Percentiles rank a stretch among this genome's conserved stretches.
Conservation (phyloP, 2,797 vertebrate species). For the Ptychadena robeensis region DNA sequence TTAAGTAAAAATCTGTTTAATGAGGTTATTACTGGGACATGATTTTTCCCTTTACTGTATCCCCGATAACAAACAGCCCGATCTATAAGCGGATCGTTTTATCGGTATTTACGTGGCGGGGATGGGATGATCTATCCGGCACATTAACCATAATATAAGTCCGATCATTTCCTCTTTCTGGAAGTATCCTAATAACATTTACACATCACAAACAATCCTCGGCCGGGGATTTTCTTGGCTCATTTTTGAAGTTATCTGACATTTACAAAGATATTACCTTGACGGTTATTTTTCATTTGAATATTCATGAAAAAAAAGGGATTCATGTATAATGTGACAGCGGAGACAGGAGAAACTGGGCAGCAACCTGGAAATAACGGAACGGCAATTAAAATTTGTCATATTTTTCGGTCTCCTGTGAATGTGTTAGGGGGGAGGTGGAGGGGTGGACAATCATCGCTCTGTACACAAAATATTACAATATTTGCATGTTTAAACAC, state of each 20-base stretch:
- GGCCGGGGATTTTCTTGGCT: conserved; percentile 67
- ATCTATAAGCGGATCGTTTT: conserved; percentile 74
- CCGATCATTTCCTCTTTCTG: conserved; percentile 69
- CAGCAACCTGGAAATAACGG: conserved; percentile 9
- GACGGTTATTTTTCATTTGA: conserved; percentile 25
- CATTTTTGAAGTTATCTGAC: conserved; percentile 70
- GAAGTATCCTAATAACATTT: conserved; percentile 74
- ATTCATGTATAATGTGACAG: conserved; percentile 14
- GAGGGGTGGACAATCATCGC: background rate
- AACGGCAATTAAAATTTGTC: conserved; percentile 18
- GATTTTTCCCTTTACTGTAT: conserved; percentile 68
- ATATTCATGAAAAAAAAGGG: conserved; percentile 21
- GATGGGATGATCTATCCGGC: conserved; percentile 71
- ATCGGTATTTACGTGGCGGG: conserved; percentile 73
- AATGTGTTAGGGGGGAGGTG: background rate
- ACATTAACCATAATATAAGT: conserved; percentile 69
- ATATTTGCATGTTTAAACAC: background rate
- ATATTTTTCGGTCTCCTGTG: background rate
- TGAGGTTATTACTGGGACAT: conserved; percentile 71
- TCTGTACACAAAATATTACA: background rate
- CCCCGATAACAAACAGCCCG: conserved; percentile 73
- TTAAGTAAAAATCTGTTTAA: conserved; percentile 61
- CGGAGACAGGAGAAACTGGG: background rate
- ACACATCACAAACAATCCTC: conserved; percentile 72
- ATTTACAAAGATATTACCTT: conserved; percentile 60